A percentile compares a stretch with the other conserved stretches of the same genome.
phyloP scores from a whole-genome alignment of 1,140 invertebrate species.

The Aphelinus atriplicis region DNA sequence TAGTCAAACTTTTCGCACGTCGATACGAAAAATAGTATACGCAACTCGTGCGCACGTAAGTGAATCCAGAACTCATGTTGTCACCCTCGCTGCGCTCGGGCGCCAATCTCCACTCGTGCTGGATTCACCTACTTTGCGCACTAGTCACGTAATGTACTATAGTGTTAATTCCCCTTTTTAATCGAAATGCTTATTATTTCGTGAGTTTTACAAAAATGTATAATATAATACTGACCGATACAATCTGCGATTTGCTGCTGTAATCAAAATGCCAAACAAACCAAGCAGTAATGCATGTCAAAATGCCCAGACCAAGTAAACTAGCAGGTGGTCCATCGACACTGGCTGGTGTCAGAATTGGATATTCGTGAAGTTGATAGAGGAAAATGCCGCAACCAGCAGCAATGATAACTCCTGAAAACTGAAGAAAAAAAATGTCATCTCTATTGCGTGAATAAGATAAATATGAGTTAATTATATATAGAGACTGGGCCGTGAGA shows the following conservation, averaged over 20 bases:
- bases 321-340: conserved; percentile 64
- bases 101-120: too few relatives aligned
- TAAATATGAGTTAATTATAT: background rate
- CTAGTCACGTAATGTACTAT: too few relatives aligned
- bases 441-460: background rate
- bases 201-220: background rate
- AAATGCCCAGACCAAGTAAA: conserved; percentile 64
- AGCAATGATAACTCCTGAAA: conserved; percentile 66
- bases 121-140: too few relatives aligned
- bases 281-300: conserved; percentile 66
- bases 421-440: conserved; percentile 56
- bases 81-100: too few relatives aligned
- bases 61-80: too few relatives aligned
- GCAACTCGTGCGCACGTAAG: too few relatives aligned
- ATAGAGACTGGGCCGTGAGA: too few relatives aligned
- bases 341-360: conserved; percentile 62
- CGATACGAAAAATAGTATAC: too few relatives aligned
- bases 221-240: conserved; percentile 31
- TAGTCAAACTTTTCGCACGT: too few relatives aligned
- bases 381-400: conserved; percentile 64
- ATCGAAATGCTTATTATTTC: too few relatives aligned
- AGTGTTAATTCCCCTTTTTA: too few relatives aligned
- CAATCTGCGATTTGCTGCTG: conserved; percentile 56
- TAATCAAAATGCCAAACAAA: conserved; percentile 67
- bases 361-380: conserved; percentile 65